Conservation (phyloP, 2,113 vertebrate species). For the Gavia stellata region DNA sequence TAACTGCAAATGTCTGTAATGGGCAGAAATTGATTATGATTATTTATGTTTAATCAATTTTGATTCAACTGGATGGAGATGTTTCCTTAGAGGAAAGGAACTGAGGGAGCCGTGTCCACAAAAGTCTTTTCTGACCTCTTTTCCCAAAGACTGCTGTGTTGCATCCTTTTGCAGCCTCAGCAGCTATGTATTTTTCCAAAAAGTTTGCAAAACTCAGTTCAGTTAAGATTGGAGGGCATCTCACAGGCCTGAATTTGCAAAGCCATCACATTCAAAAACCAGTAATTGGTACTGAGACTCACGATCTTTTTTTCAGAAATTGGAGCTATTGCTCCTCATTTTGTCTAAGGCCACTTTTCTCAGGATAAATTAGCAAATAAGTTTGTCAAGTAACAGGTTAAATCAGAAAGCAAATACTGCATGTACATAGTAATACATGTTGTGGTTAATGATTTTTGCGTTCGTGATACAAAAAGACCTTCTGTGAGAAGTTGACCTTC, state of each 20-base stretch:
- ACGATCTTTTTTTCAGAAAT: not conserved
- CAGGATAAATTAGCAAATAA: not conserved
- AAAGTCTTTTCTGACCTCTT: not conserved
- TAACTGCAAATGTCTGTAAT: not conserved
- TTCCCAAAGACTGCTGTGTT: not conserved
- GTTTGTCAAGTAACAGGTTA: not conserved
- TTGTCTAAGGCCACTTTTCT: not conserved
- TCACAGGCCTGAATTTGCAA: not conserved
- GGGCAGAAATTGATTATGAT: not conserved
- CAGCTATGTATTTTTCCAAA: not conserved
- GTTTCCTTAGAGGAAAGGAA: not conserved
- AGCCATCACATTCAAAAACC: not conserved
- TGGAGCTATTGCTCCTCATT: not conserved
- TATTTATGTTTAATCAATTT: not conserved
- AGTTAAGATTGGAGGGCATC: not conserved
- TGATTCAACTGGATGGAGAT: not conserved
- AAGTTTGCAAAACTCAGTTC: not conserved
- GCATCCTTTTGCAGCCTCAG: not conserved
- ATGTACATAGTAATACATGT: fast-evolving
- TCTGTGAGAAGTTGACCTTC: not conserved
- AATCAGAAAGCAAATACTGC: not conserved
- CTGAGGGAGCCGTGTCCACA: not conserved
- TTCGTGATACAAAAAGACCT: not conserved
- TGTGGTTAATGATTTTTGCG: not conserved
- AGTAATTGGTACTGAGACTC: not conserved